Conservation (phyloP, 2,113 vertebrate genomes). For the Rhynchomys soricoides region DNA sequence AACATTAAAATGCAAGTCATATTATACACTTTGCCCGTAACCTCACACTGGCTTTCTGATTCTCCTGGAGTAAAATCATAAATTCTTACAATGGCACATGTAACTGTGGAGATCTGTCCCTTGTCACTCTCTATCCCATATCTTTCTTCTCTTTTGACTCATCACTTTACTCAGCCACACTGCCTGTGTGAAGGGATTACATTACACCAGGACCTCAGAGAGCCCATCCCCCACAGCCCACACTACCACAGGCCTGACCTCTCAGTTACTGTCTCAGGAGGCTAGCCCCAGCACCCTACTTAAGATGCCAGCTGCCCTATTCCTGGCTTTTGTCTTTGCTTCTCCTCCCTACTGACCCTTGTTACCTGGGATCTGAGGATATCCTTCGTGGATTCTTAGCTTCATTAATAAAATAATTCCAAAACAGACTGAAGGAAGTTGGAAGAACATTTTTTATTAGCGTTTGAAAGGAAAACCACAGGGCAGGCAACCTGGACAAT, state of each 20-base stretch:
- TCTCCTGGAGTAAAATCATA: not conserved
- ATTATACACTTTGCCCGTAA: not conserved
- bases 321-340: not conserved
- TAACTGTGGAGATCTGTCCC: rapidly evolving
- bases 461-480: not conserved
- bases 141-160: not conserved
- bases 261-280: not conserved
- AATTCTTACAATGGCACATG: not conserved
- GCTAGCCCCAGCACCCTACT: not conserved
- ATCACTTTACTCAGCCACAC: not conserved
- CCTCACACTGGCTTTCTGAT: not conserved
- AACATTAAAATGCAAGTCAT: not conserved
- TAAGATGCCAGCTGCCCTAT: not conserved
- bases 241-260: not conserved
- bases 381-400: not conserved
- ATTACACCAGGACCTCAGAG: not conserved
- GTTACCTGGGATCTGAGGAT: not conserved
- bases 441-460: not conserved
- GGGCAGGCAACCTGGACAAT: not conserved
- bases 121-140: not conserved
- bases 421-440: not conserved
- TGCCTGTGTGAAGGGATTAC: not conserved
- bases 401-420: not conserved
- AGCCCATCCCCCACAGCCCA: not conserved
- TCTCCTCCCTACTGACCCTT: not conserved